phyloP scores from a whole-genome alignment of 2,888 invertebrate genomes.

The Hypsopygia costalis region DNA sequence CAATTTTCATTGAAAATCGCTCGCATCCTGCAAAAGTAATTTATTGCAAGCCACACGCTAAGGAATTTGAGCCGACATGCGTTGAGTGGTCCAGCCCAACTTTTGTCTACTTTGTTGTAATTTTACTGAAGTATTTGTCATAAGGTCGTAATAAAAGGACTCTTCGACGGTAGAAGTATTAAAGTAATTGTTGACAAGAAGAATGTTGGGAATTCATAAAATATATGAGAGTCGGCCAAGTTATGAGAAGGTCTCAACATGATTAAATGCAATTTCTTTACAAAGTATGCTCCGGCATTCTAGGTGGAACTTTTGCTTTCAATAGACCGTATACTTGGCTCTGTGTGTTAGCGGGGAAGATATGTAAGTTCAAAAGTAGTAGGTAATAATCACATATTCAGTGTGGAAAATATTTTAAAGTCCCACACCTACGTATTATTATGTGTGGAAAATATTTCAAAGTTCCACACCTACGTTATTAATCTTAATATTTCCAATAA shows the following conservation, averaged over 20 bases:
- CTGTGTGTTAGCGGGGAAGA: neutral
- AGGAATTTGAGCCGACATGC: constrained; percentile 20
- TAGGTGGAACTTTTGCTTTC: constrained; percentile 61
- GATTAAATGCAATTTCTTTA: constrained; percentile 77
- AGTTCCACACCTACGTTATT: too few species aligned
- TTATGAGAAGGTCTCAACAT: constrained; percentile 63
- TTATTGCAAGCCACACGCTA: constrained; percentile 17
- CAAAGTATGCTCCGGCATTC: constrained; percentile 59
- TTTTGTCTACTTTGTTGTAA: constrained; percentile 35
- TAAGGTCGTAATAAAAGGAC: constrained; percentile 46
- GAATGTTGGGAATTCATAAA: constrained; percentile 65
- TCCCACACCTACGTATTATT: too few species aligned
- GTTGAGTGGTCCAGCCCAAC: constrained; percentile 11
- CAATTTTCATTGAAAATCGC: constrained; percentile 10
- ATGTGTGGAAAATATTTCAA: too few species aligned
- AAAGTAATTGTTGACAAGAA: constrained; percentile 71
- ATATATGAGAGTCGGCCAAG: constrained; percentile 56
- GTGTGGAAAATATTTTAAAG: too few species aligned
- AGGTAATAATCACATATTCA: too few species aligned
- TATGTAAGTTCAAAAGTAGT: neutral
- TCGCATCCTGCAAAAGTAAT: constrained; percentile 7
- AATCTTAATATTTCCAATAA: too few species aligned
- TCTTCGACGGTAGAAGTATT: constrained; percentile 49
- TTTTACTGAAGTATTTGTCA: constrained; percentile 57
- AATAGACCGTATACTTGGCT: constrained; percentile 41